phyloP scores from a whole-genome alignment of 2,888 invertebrate genomes.

The Hetaerina titia region DNA sequence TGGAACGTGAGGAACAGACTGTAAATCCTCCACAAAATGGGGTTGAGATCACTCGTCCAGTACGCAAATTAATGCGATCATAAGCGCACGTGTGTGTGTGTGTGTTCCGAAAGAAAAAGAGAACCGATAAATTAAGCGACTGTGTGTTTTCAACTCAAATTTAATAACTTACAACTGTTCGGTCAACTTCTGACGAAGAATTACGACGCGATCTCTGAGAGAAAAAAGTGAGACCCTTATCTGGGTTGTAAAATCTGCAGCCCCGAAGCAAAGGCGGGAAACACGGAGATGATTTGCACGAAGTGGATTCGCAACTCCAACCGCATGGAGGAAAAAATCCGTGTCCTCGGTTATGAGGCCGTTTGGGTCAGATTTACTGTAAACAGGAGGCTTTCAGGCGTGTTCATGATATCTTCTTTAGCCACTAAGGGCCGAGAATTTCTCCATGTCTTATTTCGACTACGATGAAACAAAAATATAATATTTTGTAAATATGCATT shows the following conservation, averaged over 20 bases:
- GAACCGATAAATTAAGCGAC: not conserved
- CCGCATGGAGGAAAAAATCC: not conserved
- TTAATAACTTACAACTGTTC: not conserved
- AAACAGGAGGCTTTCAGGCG: not conserved
- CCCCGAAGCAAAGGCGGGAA: not conserved
- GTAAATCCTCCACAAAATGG: not conserved
- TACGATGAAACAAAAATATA: no score
- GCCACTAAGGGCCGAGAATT: not conserved
- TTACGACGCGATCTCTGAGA: not conserved
- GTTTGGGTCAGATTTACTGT: not conserved
- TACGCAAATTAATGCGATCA: not conserved
- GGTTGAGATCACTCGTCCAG: not conserved
- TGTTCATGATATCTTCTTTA: not conserved
- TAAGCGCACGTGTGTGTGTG: not conserved
- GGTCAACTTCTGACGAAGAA: not conserved
- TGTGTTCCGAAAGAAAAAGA: not conserved
- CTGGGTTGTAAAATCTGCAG: not conserved
- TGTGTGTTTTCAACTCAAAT: not conserved
- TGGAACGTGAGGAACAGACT: not conserved
- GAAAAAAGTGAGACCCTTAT: not conserved
- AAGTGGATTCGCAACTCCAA: slow-evolving; percentile 5
- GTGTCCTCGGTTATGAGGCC: not conserved
- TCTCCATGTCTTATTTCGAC: no score
- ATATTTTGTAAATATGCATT: no score
- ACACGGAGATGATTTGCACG: not conserved